Percentiles rank a stretch among this genome's conserved stretches.
These are phyloP conservation scores for Spea multiplicata DNA, from an alignment of 2,113 vertebrate genomes.

Conservation along the genomic window DNA sequence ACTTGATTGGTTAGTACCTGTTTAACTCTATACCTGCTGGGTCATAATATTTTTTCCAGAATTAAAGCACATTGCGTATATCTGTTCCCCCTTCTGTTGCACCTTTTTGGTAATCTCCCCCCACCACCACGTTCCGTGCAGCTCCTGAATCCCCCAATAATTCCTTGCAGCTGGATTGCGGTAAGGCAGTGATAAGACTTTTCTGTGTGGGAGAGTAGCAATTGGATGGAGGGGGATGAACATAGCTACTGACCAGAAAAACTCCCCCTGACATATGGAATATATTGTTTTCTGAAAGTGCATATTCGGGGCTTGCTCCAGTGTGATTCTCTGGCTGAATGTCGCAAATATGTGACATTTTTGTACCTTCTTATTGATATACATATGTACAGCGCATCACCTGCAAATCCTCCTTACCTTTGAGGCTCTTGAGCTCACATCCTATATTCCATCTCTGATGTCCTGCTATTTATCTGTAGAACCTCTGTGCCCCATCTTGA, in stretches of 20 bases:
- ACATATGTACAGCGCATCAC: no score
- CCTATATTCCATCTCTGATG: no score
- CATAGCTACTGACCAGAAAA: background rate
- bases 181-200: constrained; percentile 6
- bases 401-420: no score
- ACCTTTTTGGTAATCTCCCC: background rate
- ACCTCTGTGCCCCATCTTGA: no score
- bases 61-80: background rate
- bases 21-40: background rate
- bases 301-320: background rate
- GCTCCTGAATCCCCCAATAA: constrained; percentile 24
- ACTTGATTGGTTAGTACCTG: background rate
- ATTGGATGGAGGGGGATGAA: background rate
- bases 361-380: no score
- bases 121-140: background rate
- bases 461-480: no score
- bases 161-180: constrained; percentile 16
- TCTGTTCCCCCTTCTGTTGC: background rate
- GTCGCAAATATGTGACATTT: background rate
- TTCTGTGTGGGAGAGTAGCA: constrained; percentile 20
- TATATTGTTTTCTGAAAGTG: background rate
- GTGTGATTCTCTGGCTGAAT: background rate
- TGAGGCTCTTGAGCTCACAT: no score
- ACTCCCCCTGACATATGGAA: constrained; percentile 9
- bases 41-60: background rate